These are phyloP conservation scores for Sisor rabdophorus DNA, from an alignment of 2,113 vertebrate species.

Conservation along the genomic window DNA sequence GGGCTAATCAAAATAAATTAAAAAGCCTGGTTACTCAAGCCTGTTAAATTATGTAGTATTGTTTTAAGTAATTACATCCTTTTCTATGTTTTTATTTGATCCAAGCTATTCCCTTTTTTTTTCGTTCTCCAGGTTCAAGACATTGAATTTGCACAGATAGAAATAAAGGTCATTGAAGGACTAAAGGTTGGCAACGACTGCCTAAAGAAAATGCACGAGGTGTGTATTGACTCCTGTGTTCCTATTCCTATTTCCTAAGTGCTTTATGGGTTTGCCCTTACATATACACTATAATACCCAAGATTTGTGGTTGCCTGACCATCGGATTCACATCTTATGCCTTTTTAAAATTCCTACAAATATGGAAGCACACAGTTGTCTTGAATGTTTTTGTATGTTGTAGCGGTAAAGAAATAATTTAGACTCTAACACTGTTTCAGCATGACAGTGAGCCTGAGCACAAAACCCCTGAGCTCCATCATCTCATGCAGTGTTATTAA, in stretches of 20 bases:
- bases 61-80: not conserved
- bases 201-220: slow-evolving; percentile 97
- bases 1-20: not conserved
- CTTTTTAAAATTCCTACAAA: no score
- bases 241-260: not conserved
- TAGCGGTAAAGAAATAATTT: no score
- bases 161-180: slow-evolving; percentile 90
- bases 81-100: not conserved
- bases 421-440: no score
- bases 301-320: no score
- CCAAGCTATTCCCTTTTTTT: not conserved
- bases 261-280: no score
- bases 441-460: no score
- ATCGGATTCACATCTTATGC: no score
- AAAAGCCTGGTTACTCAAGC: not conserved
- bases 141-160: slow-evolving; percentile 93
- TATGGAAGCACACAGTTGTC: no score
- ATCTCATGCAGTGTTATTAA: no score
- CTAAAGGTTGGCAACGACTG: slow-evolving; percentile 90
- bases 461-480: no score
- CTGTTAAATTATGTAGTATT: not conserved
- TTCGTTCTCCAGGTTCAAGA: slow-evolving; percentile 81
- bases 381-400: no score
- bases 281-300: no score
- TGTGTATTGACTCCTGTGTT: slow-evolving; percentile 38